Conservation (phyloP, 2,888 invertebrate genomes). For the Orchestes rusci region DNA sequence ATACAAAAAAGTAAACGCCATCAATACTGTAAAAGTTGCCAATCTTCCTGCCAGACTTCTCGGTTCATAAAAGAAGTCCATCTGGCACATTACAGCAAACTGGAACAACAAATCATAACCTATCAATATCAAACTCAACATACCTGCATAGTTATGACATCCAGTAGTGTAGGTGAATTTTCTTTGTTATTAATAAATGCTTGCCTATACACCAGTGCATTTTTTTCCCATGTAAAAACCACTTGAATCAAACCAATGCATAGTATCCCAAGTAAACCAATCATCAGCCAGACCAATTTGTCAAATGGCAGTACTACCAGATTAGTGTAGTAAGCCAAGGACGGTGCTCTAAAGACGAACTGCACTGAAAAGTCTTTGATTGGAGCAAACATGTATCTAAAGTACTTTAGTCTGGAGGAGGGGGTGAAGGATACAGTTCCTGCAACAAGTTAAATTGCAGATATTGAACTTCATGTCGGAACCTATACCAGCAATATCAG, state of each 20-base stretch:
- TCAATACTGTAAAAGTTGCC: slow-evolving; percentile 10
- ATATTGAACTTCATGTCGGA: background rate
- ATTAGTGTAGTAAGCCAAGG: slow-evolving; percentile 17
- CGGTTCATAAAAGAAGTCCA: slow-evolving; percentile 12
- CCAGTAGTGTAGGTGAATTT: slow-evolving; percentile 12
- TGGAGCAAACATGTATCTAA: slow-evolving; percentile 13
- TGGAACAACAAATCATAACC: slow-evolving; percentile 1
- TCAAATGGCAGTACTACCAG: slow-evolving; percentile 14
- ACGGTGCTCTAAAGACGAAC: slow-evolving; percentile 16
- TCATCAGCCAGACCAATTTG: slow-evolving; percentile 11
- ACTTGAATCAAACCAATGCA: slow-evolving; percentile 7
- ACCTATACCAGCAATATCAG: slow-evolving; percentile 15
- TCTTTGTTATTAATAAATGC: background rate
- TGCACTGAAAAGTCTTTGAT: slow-evolving; percentile 8
- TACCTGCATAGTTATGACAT: slow-evolving; percentile 19
- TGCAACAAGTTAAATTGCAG: slow-evolving; percentile 7
- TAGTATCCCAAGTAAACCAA: slow-evolving; percentile 7
- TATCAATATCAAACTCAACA: background rate
- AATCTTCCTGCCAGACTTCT: slow-evolving; percentile 18
- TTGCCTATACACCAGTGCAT: slow-evolving; percentile 1
- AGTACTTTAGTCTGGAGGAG: slow-evolving; percentile 12
- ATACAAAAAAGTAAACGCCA: slow-evolving; percentile 14
- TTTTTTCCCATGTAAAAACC: slow-evolving; percentile 13
- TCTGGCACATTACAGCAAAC: slow-evolving; percentile 19
- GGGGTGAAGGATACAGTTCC: slow-evolving; percentile 16